Base-by-base conservation (phyloP, 1,140 invertebrate genomes). In the Pogonus chalceus region DNA sequence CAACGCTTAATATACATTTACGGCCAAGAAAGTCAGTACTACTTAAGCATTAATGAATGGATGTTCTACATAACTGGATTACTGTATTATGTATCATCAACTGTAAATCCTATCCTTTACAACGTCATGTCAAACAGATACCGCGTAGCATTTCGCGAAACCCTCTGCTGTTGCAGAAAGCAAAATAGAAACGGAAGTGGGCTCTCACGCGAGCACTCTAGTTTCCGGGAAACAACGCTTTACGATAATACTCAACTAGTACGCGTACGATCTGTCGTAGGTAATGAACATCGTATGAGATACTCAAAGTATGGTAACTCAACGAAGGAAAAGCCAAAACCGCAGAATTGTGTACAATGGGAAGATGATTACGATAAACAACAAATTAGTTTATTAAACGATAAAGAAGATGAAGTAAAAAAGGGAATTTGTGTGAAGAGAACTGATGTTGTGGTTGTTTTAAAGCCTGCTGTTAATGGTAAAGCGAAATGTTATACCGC, bases 31-130 rank as follows among this genome's bases (percentile, higher is more conserved):
- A 73, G 73, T 37, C 69, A 72, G 10, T 71, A 81, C 65, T 87
- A 79, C 69, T 66, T 79, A 23, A 75, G 79, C 54, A 73, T 88
- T 51, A 90, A 90, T 68, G 83, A 87, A 62, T 82, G 83, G 73
- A 75, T 93, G 26, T 92, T 88, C 69, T 82, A 87, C 49, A 74
- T 87, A 2, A 79, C 85, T 14, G 90, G 90, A 1, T 81, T 84
- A 47, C 77, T 90, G 10, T 96, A 94, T 72, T 96, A 92, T 68
- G 79, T 93, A 46, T 90, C 87, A 21, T 85, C 86, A 20, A 92
- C 89, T 0, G 81, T 93, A 37, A 96, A 95, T 74, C 92, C 92
- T 0, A 89, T 95, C 56, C 70, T 96, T 0, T 96, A 96, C 67
- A 92, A 90, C 68, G 79, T 94, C 0, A 93, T 96, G 90, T 93